Evolutionary conservation across 2,113 vertebrate species (phyloP), one percentile per base, ranked within the genome.

Genomic region (Numenius arquata): DNA sequence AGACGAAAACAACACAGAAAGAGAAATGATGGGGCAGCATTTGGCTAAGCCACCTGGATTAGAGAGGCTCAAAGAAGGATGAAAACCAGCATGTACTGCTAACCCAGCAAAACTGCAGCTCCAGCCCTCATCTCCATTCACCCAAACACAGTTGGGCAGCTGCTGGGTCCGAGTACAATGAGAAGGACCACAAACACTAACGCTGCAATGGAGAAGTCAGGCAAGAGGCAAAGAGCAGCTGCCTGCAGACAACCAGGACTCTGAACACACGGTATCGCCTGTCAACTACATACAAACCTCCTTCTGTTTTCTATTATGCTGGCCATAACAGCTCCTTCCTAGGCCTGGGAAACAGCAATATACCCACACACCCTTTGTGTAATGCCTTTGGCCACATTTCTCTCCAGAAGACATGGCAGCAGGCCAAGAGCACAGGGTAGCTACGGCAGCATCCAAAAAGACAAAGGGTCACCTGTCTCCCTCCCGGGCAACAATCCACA

Each of bases 11-110:
- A 96, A 47, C 89, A 41, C 81, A 66, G 70, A 80, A 87, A 94
- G 76, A 84, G 56, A 95, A 93, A 41, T n/a, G 91, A 94, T 73
- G 77, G 93, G 63, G 53, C 85, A 95, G 95, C 91, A 94, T n/a
- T 23, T 80, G 85, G 40, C 5, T 95, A 91, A 93, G 43, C 88
- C 67, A 29, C 88, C 13, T 1, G 40, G 93, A 95, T 96, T 95
- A 96, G 32, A 55, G 32, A 50, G 89, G 85, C 95, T 95, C 93
- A 93, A 34, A 38, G 1, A 3, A 11, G 72, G n/a, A 73, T 84
- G 58, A 76, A 72, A 91, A 72, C 48, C 83, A 21, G 68, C 88
- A 10, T 4, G 81, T 5, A 80, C 32, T 0, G 59, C 95, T 84
- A 80, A 63, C 81, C 73, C 91, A 93, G 95, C 95, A 93, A 52